Percentiles rank a stretch among this genome's conserved stretches.
These are phyloP conservation scores for Onychorhynchus coronatus DNA, from an alignment of 2,113 vertebrate genomes.

Conservation along the genomic window DNA sequence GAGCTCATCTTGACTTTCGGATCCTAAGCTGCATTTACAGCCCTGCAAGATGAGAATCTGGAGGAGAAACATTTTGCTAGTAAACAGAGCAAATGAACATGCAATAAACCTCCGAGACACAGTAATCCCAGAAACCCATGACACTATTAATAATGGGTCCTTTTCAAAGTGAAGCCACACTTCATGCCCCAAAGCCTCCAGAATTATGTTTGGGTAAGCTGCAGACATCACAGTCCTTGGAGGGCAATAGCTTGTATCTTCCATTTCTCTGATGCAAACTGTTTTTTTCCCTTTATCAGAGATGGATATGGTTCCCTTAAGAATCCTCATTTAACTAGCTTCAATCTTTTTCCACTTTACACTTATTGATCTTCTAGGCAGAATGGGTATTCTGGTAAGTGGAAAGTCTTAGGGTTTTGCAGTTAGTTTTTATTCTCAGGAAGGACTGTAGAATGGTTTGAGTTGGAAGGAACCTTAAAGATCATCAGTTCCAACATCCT, in stretches of 20 bases:
- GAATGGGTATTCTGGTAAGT: neutral
- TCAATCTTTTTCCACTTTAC: conserved; percentile 35
- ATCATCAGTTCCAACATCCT: neutral
- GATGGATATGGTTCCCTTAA: conserved; percentile 40
- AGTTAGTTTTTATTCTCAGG: neutral
- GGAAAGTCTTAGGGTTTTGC: neutral
- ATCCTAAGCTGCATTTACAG: conserved; percentile 34
- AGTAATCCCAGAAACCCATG: conserved; percentile 52
- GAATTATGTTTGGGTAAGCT: conserved; percentile 53
- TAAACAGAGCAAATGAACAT: conserved; percentile 55
- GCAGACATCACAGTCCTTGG: conserved; percentile 41
- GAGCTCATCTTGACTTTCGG: conserved; percentile 46
- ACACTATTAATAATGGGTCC: conserved; percentile 56
- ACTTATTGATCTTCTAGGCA: conserved; percentile 41
- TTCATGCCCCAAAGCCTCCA: conserved; percentile 47
- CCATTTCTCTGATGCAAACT: conserved; percentile 11
- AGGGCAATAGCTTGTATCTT: conserved; percentile 29
- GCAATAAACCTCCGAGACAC: conserved; percentile 54
- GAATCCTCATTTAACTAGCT: conserved; percentile 42
- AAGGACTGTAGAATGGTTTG: neutral
- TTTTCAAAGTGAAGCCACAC: conserved; percentile 37
- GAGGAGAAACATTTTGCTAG: conserved; percentile 44
- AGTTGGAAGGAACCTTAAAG: neutral
- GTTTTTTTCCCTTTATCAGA: conserved; percentile 20
- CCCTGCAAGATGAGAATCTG: conserved; percentile 35